These are phyloP conservation scores for Rousettus madagascariensis DNA, from an alignment of 2,797 vertebrate genomes.

Conservation along the genomic window DNA sequence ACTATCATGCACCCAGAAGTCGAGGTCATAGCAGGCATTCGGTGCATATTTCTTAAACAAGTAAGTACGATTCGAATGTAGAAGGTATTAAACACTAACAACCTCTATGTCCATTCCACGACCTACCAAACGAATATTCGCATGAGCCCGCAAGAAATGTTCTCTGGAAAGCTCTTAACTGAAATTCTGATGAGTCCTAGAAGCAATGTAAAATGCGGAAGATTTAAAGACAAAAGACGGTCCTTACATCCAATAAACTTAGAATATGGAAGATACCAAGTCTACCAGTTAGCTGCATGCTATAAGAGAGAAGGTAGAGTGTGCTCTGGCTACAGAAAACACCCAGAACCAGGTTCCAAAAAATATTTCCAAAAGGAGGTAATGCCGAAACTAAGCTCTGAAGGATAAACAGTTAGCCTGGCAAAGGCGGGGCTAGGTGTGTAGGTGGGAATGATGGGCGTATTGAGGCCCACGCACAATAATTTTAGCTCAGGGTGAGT, in stretches of 20 bases:
- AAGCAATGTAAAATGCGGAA: neutral
- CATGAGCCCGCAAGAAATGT: neutral
- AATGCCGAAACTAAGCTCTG: neutral
- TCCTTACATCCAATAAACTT: neutral
- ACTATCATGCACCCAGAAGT: neutral
- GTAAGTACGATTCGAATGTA: neutral
- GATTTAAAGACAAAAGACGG: neutral
- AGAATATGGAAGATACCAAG: neutral
- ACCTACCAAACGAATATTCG: neutral
- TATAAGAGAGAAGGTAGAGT: neutral
- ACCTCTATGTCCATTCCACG: neutral
- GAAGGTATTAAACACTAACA: neutral
- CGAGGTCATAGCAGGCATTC: neutral
- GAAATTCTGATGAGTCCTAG: neutral
- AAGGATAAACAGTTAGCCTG: neutral
- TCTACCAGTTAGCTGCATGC: neutral
- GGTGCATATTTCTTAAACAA: neutral
- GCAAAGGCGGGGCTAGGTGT: conserved; percentile 35
- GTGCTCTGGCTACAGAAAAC: neutral
- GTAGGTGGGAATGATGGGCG: conserved; percentile 61
- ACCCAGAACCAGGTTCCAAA: conserved; percentile 21
- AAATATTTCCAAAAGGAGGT: conserved; percentile 40
- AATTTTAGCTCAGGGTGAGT: conserved; percentile 60
- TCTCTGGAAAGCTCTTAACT: neutral
- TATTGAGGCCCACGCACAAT: conserved; percentile 21